Percentiles rank a stretch among this genome's conserved stretches.
Conservation (phyloP, 2,888 invertebrate species). For the Agriotes lineatus region DNA sequence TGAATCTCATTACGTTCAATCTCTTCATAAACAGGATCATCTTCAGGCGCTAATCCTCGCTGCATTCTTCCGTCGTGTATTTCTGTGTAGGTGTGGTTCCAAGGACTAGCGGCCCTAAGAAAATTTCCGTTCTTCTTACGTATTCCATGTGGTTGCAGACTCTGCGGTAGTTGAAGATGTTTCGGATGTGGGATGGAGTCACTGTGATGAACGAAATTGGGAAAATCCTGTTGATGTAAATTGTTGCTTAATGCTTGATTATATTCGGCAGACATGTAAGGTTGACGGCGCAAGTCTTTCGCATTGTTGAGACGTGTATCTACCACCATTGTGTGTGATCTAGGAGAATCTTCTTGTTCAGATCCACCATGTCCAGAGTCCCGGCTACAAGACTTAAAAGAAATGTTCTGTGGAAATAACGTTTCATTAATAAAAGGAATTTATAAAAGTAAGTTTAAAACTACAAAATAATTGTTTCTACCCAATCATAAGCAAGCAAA, state of each 20-base stretch:
- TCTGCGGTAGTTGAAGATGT: conserved; percentile 58
- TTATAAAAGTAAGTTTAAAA: too few species aligned
- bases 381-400: conserved; percentile 82
- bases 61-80: conserved; percentile 70
- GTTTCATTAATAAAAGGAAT: too few species aligned
- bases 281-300: conserved; percentile 69
- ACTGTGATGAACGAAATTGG: conserved; percentile 58
- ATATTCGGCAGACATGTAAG: conserved; percentile 63
- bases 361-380: conserved; percentile 76
- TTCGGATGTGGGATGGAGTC: conserved; percentile 58
- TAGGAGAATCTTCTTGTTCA: conserved; percentile 76
- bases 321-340: conserved; percentile 69
- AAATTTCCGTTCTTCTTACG: conserved; percentile 61
- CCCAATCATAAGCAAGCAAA: too few species aligned
- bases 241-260: conserved; percentile 62
- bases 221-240: conserved; percentile 55
- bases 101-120: conserved; percentile 71
- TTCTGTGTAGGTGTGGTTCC: conserved; percentile 85
- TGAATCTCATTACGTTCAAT: conserved; percentile 81
- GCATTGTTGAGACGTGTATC: conserved; percentile 71
- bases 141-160: conserved; percentile 57
- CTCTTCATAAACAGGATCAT: conserved; percentile 86
- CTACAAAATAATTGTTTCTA: too few species aligned
- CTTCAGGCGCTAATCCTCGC: conserved; percentile 72
- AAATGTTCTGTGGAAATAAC: conserved; percentile 78